Base-by-base conservation (phyloP, 2,888 invertebrate genomes). In the Odontocolon sp. region DNA sequence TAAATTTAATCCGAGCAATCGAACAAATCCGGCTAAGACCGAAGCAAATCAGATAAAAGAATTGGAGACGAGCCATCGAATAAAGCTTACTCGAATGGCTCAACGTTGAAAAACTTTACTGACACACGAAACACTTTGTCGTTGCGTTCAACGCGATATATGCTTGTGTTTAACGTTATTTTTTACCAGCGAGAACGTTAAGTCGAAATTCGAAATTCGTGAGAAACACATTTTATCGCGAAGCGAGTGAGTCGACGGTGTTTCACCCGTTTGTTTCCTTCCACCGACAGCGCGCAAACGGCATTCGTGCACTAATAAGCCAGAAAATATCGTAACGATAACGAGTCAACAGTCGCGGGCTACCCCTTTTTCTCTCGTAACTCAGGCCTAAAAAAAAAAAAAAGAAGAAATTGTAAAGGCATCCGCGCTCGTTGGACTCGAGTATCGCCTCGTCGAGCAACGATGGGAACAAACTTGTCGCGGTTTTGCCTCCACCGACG, bases 281-380 rank as follows among this genome's bases (percentile, higher is more conserved):
- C 33, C 56, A 16, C 21, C 54, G 11, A 6, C 14, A 28, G 14
- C 26, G n/a, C n/a, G n/a, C n/a, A n/a, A 11, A 18, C 28, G 28
- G 40, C 50, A 50, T 23, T 59, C 11, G 64, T 38, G 36, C 64
- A 38, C 47, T 23, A 64, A 64, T 64, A 64, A 64, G 50, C 50
- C 64, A 64, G 50, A 64, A 64, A 64, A 64, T 26, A 64, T 64
- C 36, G 47, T 42, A 11, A 40, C 52, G 61, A 70, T 61, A 54
- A 70, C 61, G 61, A 70, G 70, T 70, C 54, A 33, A 70, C 70
- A 42, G 61, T 70, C 61, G 69, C 21, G 21, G 38, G 40, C 38
- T 28, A 50, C 42, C 33, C 33, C 28, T 40, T 40, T 33, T 31
- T 23, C 36, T 31, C 26, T 61, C 70, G 52, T 70, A 47, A 70